These are phyloP conservation scores for Brachyistius frenatus DNA, from an alignment of 2,113 vertebrate species.

Conservation along the genomic window DNA sequence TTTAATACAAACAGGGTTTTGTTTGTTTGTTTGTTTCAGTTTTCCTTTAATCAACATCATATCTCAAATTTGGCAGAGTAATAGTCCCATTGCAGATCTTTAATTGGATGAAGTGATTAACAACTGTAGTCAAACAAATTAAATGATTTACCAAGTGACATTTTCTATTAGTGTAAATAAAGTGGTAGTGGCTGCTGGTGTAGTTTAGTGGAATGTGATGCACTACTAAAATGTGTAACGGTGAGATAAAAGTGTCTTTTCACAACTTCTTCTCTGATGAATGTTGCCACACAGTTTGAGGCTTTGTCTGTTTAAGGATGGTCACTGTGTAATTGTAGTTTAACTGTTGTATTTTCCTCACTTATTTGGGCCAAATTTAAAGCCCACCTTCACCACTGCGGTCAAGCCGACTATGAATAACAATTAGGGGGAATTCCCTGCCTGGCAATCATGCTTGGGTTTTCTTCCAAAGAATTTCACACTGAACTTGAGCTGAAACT, in stretches of 20 bases:
- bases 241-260: conserved; percentile 3
- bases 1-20: too few relatives aligned
- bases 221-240: conserved; percentile 17
- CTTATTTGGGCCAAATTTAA: conserved; percentile 56
- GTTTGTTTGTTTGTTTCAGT: too few relatives aligned
- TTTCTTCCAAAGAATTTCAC: conserved; percentile 51
- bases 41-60: too few relatives aligned
- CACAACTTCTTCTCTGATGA: not conserved
- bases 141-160: too few relatives aligned
- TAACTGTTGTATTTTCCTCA: conserved; percentile 32
- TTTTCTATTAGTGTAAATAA: too few relatives aligned
- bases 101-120: too few relatives aligned
- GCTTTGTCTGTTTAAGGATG: conserved; percentile 9
- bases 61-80: too few relatives aligned
- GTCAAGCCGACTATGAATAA: conserved; percentile 45
- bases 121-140: too few relatives aligned
- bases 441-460: conserved; percentile 23
- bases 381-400: conserved; percentile 33
- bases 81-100: too few relatives aligned
- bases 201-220: conserved; percentile 2
- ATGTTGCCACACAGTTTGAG: not conserved
- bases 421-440: conserved; percentile 49
- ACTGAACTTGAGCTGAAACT: conserved; percentile 23
- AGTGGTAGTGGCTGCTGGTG: not conserved
- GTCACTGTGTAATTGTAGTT: conserved; percentile 22